Conservation (phyloP, 2,888 invertebrate genomes). For the Melanargia galathea region DNA sequence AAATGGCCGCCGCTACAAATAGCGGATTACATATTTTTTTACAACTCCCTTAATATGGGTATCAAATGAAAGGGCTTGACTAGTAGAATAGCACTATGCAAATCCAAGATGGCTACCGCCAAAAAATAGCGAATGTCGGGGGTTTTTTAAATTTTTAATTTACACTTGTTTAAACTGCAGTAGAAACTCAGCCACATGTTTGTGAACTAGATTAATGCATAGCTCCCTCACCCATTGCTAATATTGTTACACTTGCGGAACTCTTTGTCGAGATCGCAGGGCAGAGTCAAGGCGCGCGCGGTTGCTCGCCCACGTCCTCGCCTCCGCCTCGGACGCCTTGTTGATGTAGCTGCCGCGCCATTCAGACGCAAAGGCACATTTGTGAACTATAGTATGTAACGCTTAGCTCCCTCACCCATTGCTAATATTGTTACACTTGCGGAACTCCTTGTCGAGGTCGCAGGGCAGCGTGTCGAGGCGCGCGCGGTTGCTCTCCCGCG, state of each 20-base stretch:
- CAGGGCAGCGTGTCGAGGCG: constrained; percentile 39
- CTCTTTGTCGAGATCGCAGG: constrained; percentile 47
- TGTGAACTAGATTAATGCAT: too few species aligned
- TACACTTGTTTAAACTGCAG: too few species aligned
- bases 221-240: constrained; percentile 74
- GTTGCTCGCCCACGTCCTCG: constrained; percentile 66
- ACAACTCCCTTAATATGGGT: too few species aligned
- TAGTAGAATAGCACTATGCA: too few species aligned
- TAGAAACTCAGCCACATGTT: too few species aligned
- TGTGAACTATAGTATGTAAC: constrained; percentile 66
- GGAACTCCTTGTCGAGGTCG: constrained; percentile 54
- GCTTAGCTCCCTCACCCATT: constrained; percentile 66
- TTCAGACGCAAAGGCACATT: constrained; percentile 87
- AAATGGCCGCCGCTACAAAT: too few species aligned
- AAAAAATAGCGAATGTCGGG: too few species aligned
- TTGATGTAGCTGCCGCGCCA: constrained; percentile 91
- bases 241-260: constrained; percentile 83
- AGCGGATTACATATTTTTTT: too few species aligned
- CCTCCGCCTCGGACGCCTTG: constrained; percentile 86
- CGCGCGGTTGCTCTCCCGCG: constrained; percentile 63
- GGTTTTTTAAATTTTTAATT: too few species aligned
- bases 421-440: constrained; percentile 84
- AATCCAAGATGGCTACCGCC: too few species aligned
- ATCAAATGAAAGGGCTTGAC: too few species aligned
- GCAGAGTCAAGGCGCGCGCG: constrained; percentile 19